Conservation (phyloP, 2,113 vertebrate genomes). For the Entomyzon cyanotis region DNA sequence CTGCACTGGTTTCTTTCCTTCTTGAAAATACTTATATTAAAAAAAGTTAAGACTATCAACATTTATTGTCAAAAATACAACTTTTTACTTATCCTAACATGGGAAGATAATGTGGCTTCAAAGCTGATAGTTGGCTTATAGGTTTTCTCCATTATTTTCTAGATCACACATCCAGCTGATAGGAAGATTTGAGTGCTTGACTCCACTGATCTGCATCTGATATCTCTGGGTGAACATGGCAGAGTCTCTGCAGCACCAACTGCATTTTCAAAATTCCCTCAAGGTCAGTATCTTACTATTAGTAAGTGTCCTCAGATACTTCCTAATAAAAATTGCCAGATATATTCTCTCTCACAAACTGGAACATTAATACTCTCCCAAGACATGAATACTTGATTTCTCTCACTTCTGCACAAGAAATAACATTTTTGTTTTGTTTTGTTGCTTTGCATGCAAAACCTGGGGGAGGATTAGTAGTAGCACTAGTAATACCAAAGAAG, state of each 20-base stretch:
- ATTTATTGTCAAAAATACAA: neutral
- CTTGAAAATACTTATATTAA: neutral
- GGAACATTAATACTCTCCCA: neutral
- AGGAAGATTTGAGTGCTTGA: neutral
- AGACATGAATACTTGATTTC: neutral
- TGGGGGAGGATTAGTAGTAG: neutral
- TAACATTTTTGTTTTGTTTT: neutral
- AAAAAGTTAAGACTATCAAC: neutral
- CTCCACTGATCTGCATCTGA: neutral
- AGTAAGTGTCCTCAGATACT: neutral
- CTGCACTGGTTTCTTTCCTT: neutral
- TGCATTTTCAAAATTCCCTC: neutral
- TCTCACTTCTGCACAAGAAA: neutral
- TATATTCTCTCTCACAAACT: neutral
- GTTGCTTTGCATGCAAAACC: neutral
- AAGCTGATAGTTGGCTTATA: neutral
- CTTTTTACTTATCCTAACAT: neutral
- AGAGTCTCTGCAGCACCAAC: neutral
- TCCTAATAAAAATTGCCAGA: neutral
- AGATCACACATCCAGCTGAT: neutral
- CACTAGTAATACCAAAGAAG: neutral
- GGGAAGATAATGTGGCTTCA: neutral
- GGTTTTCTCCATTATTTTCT: neutral
- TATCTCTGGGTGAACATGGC: neutral
- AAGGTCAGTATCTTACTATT: neutral